Base-by-base conservation (phyloP, 2,888 invertebrate species). In the Lobophora halterata region DNA sequence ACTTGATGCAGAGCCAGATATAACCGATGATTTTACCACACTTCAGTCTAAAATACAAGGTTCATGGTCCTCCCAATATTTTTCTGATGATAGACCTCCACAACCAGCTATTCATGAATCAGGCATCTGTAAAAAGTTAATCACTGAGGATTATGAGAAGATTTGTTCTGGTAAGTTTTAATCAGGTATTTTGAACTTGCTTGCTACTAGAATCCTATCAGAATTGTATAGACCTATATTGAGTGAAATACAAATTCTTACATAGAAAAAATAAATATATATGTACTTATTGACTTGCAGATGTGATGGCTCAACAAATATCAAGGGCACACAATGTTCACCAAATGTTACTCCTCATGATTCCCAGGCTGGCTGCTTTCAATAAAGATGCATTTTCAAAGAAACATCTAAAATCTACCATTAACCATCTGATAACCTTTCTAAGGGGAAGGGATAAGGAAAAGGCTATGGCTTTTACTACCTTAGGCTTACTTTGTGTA, bases 311-410 rank as follows among this genome's bases (percentile, higher is more conserved):
- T 27, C 96, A 97, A 62, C 91, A 95, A 55, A 88, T 90, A 52
- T 93, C 93, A 1, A 91, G 93, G 49, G 94, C 93, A 37, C 82
- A 90, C 0, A 92, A 93, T 80, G 95, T 98, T 9, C 98, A 98
- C 61, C 95, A 96, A 68, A 92, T 95, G 19, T 80, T 99, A 4
- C 89, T 98, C 42, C 91, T 93, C 33, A 91, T 98, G 40, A 88
- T 99, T 52, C 99, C 99, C 0, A 89, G 98, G 44, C 81, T 98
- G 19, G 97, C 97, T 3, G 97, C 98, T n/a, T 97, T 98, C 60
- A 93, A 97, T 68, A 92, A 91, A 35, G 91, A 93, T 28, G 90
- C 90, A 27, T 98, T 97, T 76, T 91, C 93, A 0, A 89, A 90
- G 39, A 91, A 91, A 52, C 93, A 96, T 74, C 79, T 97, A 0